Evolutionary conservation across 2,888 invertebrate species (phyloP), one percentile per base, ranked within the genome.

Genomic region (Agrilus biguttatus): DNA sequence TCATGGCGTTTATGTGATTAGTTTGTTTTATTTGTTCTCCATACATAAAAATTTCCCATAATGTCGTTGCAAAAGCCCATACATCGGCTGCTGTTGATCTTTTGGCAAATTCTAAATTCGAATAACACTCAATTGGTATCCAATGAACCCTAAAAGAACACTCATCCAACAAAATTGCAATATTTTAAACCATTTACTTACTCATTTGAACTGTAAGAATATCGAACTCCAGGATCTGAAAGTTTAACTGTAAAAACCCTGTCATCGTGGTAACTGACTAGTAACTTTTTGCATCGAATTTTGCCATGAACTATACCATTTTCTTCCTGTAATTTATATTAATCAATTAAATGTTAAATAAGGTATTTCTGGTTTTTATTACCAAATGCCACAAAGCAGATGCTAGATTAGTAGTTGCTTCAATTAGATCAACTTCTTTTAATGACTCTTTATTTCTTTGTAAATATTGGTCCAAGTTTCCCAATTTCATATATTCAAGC

Each of bases 11-110:
- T 4, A 54, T 43, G 37, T 61, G 59, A 47, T 63, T 59, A 8
- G 45, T 49, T n/a, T 53, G 46, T 37, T 53, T 53, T 10, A 61
- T 56, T 39, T 51, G 49, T 49, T 61, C 71, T 1, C 91, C 92
- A 52, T 76, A 80, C 0, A 83, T 81, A 67, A 92, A 93, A 52
- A 93, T 83, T 65, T 93, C 88, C 88, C 91, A 93, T 14, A 92
- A 62, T 0, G 91, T 91, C 4, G 92, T 93, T 0, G 86, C 89
- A 59, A 87, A 83, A 5, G 93, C 89, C 88, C 90, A 95, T 17
- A 91, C 78, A 58, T 93, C 93, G 10, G 87, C 83, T 41, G 78
- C 72, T 0, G 75, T 72, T 14, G 80, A 82, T 8, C 71, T 68
- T 59, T 76, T 77, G 12, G 83, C 83, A 51, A 73, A 67, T 55